phyloP scores from a whole-genome alignment of 2,113 vertebrate species.

The Paramormyrops kingsleyae region DNA sequence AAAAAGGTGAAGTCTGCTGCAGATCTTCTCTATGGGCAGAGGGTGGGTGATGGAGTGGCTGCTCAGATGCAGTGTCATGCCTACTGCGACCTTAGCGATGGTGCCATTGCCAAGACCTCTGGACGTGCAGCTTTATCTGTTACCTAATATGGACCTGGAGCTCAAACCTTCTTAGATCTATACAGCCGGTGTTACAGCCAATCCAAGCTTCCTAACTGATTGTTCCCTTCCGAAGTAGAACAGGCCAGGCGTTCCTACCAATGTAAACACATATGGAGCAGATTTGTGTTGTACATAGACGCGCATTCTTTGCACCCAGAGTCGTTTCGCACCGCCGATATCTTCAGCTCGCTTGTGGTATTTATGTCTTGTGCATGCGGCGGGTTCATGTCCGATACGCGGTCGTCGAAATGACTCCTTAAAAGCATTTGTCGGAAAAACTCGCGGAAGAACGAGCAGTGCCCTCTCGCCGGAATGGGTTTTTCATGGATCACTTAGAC shows the following conservation, averaged over 20 bases:
- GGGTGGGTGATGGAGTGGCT: background rate
- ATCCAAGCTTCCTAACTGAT: slow-evolving; percentile 33
- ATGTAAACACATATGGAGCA: slow-evolving; percentile 55
- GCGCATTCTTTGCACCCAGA: slow-evolving; percentile 37
- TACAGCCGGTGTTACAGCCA: background rate
- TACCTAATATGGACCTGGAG: slow-evolving; percentile 30
- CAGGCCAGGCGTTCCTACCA: slow-evolving; percentile 35
- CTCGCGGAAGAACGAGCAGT: slow-evolving; percentile 23
- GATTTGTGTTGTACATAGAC: slow-evolving; percentile 48
- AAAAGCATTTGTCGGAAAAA: slow-evolving; percentile 23
- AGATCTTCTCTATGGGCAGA: background rate
- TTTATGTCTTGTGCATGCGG: slow-evolving; percentile 39
- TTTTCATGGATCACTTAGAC: slow-evolving; percentile 29
- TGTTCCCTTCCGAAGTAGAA: slow-evolving; percentile 37
- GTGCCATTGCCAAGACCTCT: slow-evolving; percentile 9
- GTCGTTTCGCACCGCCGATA: slow-evolving; percentile 41
- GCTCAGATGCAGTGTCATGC: no score
- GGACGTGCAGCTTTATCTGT: slow-evolving; percentile 24
- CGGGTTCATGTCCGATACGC: background rate
- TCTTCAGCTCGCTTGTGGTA: slow-evolving; percentile 36
- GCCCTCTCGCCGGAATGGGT: slow-evolving; percentile 15
- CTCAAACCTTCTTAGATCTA: slow-evolving; percentile 21
- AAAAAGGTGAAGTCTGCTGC: background rate
- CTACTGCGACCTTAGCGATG: background rate
- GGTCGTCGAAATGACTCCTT: slow-evolving; percentile 33